Percentiles rank a stretch among this genome's conserved stretches.
Evolutionary conservation across 2,797 vertebrate genomes (phyloP).

Genomic region (Myotis daubentonii): DNA sequence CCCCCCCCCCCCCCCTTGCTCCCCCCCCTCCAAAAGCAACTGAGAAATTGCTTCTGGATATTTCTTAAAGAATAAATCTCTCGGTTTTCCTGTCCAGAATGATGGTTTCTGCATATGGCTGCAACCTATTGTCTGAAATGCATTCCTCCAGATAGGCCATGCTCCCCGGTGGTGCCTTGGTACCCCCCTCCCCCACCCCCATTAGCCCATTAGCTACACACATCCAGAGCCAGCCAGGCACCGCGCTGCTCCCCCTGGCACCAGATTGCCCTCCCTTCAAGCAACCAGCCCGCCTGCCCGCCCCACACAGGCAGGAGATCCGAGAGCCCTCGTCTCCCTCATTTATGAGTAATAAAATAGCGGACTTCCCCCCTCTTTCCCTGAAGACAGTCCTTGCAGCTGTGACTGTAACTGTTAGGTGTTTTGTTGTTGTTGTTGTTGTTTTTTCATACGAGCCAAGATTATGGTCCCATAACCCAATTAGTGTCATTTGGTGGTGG

Average conservation of each 20-base stretch:
- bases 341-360: slow-evolving; percentile 65
- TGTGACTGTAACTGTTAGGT: slow-evolving; percentile 62
- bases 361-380: slow-evolving; percentile 54
- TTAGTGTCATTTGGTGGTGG: slow-evolving; percentile 80
- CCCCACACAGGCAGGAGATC: slow-evolving; percentile 32
- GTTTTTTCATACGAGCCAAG: slow-evolving; percentile 49
- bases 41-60: slow-evolving; percentile 17
- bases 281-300: not conserved
- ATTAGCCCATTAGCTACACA: slow-evolving; percentile 14
- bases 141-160: slow-evolving; percentile 63
- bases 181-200: not conserved
- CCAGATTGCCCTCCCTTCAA: not conserved
- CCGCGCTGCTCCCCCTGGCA: slow-evolving; percentile 39
- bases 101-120: slow-evolving; percentile 40
- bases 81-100: not conserved
- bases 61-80: slow-evolving; percentile 19
- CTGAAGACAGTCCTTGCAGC: slow-evolving; percentile 72
- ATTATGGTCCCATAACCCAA: slow-evolving; percentile 77
- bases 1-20: accelerated
- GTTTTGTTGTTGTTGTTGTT: not conserved
- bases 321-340: slow-evolving; percentile 1
- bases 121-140: slow-evolving; percentile 52
- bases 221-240: slow-evolving; percentile 50
- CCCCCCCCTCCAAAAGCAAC: not conserved
- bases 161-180: slow-evolving; percentile 23